Conservation (phyloP, 2,888 invertebrate species). For the Lasioglossum morio region DNA sequence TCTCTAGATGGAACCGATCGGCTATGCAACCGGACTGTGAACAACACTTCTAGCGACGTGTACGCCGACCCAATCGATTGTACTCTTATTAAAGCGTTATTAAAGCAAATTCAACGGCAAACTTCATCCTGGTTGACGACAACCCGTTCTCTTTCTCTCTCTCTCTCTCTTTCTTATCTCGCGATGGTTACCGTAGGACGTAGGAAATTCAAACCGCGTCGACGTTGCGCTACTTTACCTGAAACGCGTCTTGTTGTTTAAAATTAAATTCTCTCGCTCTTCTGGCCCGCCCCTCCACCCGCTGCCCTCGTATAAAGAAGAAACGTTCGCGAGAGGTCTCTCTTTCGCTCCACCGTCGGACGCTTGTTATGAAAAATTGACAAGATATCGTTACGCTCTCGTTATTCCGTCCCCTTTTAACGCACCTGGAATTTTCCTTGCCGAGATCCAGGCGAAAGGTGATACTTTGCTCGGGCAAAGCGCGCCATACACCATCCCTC, state of each 20-base stretch:
- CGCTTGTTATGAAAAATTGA: slow-evolving; percentile 68
- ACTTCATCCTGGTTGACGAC: background rate
- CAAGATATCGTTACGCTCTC: slow-evolving; percentile 67
- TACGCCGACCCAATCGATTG: slow-evolving; percentile 24
- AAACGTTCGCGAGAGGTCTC: background rate
- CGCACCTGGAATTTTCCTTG: slow-evolving; percentile 31
- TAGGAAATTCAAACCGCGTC: background rate
- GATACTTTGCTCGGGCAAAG: slow-evolving; percentile 20
- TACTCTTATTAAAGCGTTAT: slow-evolving; percentile 64
- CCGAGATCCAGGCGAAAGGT: slow-evolving; percentile 31
- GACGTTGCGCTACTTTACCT: background rate
- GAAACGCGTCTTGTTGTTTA: slow-evolving; percentile 9
- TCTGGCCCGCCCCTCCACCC: background rate
- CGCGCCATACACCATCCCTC: background rate
- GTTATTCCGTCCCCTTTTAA: slow-evolving; percentile 58
- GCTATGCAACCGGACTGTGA: slow-evolving; percentile 5
- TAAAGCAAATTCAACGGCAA: slow-evolving; percentile 64
- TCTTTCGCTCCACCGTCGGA: slow-evolving; percentile 24
- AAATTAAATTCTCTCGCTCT: slow-evolving; percentile 1
- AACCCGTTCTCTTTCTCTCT: background rate
- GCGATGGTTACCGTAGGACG: background rate
- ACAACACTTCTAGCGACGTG: slow-evolving; percentile 1
- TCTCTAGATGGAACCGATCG: background rate
- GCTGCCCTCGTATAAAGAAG: background rate
- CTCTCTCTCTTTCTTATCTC: background rate